phyloP scores from a whole-genome alignment of 1,140 invertebrate species.

The Lethocerus indicus region DNA sequence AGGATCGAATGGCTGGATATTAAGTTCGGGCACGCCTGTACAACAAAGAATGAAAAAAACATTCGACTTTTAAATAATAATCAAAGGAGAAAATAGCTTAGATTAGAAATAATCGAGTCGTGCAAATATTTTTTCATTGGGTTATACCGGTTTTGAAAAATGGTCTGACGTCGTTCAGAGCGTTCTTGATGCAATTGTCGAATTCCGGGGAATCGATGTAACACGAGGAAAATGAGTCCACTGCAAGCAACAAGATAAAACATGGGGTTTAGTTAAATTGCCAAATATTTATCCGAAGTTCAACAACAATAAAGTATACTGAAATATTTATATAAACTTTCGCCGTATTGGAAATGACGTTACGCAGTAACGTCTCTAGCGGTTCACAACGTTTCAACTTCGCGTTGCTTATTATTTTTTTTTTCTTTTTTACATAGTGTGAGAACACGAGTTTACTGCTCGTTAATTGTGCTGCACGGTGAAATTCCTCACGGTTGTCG shows the following conservation, averaged over 20 bases:
- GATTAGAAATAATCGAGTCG: not conserved
- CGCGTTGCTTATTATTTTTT: no score
- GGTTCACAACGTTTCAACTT: no score
- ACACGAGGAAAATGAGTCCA: conserved; percentile 35
- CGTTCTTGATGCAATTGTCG: conserved; percentile 51
- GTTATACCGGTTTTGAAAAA: conserved; percentile 54
- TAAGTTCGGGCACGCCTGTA: conserved; percentile 48
- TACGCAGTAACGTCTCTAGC: no score
- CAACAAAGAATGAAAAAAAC: conserved; percentile 9
- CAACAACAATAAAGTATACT: no score
- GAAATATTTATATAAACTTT: no score
- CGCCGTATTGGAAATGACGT: no score
- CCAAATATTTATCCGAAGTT: no score
- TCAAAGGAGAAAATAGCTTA: not conserved
- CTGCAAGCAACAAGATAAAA: conserved; percentile 11
- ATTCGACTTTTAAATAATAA: conserved; percentile 6
- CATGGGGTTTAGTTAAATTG: not conserved
- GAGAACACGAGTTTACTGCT: no score
- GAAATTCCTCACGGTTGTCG: no score
- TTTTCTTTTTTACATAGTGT: no score
- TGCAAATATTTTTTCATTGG: conserved; percentile 3
- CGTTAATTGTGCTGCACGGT: no score
- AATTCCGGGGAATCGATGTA: conserved; percentile 37
- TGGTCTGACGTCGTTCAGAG: conserved; percentile 47
- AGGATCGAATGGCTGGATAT: conserved; percentile 57